Base-by-base conservation (phyloP, 2,797 vertebrate genomes). In the Pelodytes ibericus region DNA sequence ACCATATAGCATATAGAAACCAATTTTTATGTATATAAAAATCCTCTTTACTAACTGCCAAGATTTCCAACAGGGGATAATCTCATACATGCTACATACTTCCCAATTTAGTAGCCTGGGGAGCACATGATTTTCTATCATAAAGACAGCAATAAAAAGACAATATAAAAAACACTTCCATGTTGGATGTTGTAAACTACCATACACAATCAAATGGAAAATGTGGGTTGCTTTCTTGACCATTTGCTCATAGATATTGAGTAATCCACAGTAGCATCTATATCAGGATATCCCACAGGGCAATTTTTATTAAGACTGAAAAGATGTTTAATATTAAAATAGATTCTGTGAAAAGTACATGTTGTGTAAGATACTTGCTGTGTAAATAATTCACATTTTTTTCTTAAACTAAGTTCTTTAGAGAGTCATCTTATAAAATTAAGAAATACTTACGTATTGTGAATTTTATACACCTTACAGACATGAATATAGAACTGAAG, bases 1-100 rank as follows among this genome's bases (percentile, higher is more conserved):
- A 81, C 84, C 79, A 84, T 87, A 82, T 78, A 86, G 82, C 25
- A n/a, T 71, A 79, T 79, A 79, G 65, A 80, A 82, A 83, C 65
- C 63, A 81, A 80, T 86, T 87, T 81, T 82, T 77, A 83, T 49
- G 79, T 0, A 0, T 51, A 81, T 80, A 61, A 83, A 85, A 83
- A 86, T 83, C 71, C 75, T 74, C 63, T 70, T 86, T n/a, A 1
- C 84, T 86, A 83, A 82, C 85, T 87, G 87, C 87, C 83, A 88
- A 86, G 83, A 74, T 59, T 84, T 31, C 58, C 83, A 62, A 58
- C 44, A 72, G 85, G 77, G 82, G 87, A 85, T 82, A 84, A 62
- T 80, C 62, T 0, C 57, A 74, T 57, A 70, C 63, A 75, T 65
- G 81, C 61, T 75, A 62, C 69, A 75, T 69, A 69, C 58, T 76